A percentile compares a stretch with the other conserved stretches of the same genome.
phyloP scores from a whole-genome alignment of 2,888 invertebrate genomes.

The Eupithecia abbreviata region DNA sequence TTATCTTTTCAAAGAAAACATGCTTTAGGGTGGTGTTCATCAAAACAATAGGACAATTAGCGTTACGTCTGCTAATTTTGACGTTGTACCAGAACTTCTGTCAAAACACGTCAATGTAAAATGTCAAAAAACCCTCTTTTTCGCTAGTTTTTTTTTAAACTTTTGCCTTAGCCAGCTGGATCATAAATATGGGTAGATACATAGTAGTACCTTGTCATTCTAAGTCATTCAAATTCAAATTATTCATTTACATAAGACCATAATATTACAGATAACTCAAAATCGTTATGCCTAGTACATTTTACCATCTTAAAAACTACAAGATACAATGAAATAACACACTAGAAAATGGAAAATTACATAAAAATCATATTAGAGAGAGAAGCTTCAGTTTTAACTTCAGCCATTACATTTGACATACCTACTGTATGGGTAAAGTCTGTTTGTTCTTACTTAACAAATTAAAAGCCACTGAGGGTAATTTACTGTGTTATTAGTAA shows the following conservation, averaged over 20 bases:
- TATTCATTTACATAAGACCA: too few relatives aligned
- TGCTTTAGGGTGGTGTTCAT: background rate
- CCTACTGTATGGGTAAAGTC: background rate
- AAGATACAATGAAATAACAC: too few relatives aligned
- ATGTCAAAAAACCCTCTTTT: background rate
- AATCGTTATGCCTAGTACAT: too few relatives aligned
- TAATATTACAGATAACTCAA: too few relatives aligned
- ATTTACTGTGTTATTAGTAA: background rate
- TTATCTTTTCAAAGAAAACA: background rate
- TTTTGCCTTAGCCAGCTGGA: background rate
- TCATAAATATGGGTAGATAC: background rate
- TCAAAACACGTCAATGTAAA: background rate
- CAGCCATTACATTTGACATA: background rate
- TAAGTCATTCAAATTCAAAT: too few relatives aligned
- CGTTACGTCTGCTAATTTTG: background rate
- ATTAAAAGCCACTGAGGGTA: background rate
- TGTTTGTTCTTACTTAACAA: slow-evolving; percentile 1
- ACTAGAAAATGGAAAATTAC: too few relatives aligned
- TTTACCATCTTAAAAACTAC: too few relatives aligned
- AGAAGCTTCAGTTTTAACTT: background rate
- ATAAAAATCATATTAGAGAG: too few relatives aligned
- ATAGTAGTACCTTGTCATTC: too few relatives aligned
- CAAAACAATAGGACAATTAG: background rate
- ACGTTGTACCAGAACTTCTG: background rate
- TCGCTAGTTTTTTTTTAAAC: too few relatives aligned